Percentiles rank a stretch among this genome's conserved stretches.
Conservation (phyloP, 2,888 invertebrate genomes). For the Onthophagus sagittarius region DNA sequence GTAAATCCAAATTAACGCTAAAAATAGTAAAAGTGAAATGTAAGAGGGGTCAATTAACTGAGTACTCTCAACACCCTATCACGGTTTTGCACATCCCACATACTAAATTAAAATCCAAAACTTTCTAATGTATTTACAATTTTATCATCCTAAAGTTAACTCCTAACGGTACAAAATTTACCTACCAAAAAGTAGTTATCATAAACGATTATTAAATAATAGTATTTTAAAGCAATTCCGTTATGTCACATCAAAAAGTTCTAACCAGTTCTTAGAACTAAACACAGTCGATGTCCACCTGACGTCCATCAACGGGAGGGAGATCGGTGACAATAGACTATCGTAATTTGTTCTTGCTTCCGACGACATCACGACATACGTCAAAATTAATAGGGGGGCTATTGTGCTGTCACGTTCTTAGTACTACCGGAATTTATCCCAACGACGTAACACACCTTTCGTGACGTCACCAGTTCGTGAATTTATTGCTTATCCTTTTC, state of each 20-base stretch:
- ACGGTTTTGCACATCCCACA: too few species aligned
- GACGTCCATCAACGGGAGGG: neutral
- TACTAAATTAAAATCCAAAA: too few species aligned
- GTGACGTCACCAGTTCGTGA: neutral
- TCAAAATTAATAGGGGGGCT: slow-evolving; percentile 11
- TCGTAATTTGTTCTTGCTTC: slow-evolving; percentile 10
- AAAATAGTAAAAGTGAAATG: too few species aligned
- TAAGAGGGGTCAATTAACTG: too few species aligned
- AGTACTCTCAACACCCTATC: too few species aligned
- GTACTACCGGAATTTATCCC: slow-evolving; percentile 3
- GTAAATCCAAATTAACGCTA: too few species aligned
- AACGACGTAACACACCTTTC: neutral
- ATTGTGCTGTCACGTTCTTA: neutral
- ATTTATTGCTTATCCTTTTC: neutral
- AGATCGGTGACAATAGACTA: slow-evolving; percentile 5
- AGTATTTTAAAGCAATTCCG: neutral
- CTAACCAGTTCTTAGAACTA: neutral
- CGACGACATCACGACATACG: slow-evolving; percentile 1
- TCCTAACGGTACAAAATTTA: too few species aligned
- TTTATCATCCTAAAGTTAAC: too few species aligned
- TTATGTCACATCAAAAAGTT: neutral
- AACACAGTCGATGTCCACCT: neutral
- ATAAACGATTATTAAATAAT: neutral
- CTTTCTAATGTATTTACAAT: too few species aligned
- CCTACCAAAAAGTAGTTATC: too few species aligned